Evolutionary conservation across 1,140 invertebrate species (phyloP).

Genomic region (Stratiolaelaps scimitus): DNA sequence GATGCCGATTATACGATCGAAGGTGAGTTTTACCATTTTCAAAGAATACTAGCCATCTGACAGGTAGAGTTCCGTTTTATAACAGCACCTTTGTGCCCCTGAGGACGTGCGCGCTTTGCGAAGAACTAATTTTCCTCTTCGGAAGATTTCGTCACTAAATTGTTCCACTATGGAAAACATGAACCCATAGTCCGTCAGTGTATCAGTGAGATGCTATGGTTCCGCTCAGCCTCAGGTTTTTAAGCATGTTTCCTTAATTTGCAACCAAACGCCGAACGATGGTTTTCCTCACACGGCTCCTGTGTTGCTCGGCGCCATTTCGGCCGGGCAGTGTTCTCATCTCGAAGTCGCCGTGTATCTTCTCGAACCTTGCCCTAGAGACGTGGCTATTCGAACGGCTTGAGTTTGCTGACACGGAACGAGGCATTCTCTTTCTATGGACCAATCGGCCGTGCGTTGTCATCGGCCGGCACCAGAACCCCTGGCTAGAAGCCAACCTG

Average conservation of each 20-base stretch:
- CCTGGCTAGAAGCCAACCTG: slow-evolving; percentile 78
- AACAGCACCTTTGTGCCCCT: neutral
- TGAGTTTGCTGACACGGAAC: slow-evolving; percentile 48
- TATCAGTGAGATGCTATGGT: no score
- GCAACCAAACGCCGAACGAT: neutral
- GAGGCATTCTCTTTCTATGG: slow-evolving; percentile 72
- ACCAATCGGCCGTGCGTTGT: slow-evolving; percentile 83
- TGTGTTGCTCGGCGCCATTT: neutral
- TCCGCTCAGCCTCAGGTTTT: no score
- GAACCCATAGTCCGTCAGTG: no score
- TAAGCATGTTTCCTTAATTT: no score
- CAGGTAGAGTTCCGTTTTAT: slow-evolving; percentile 22
- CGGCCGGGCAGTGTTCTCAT: slow-evolving; percentile 56
- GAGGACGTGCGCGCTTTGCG: slow-evolving; percentile 20
- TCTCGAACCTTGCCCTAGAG: slow-evolving; percentile 78
- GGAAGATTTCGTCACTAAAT: no score
- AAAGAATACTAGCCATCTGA: neutral
- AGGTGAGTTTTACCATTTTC: slow-evolving; percentile 7
- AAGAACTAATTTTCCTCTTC: neutral
- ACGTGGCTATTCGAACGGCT: slow-evolving; percentile 82
- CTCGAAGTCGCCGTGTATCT: slow-evolving; percentile 76
- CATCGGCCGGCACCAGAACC: slow-evolving; percentile 90
- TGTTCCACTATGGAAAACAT: no score
- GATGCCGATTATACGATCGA: slow-evolving; percentile 25
- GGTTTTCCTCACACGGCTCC: slow-evolving; percentile 9